These are phyloP conservation scores for Morpho helenor DNA, from an alignment of 2,888 invertebrate species.

Conservation along the genomic window DNA sequence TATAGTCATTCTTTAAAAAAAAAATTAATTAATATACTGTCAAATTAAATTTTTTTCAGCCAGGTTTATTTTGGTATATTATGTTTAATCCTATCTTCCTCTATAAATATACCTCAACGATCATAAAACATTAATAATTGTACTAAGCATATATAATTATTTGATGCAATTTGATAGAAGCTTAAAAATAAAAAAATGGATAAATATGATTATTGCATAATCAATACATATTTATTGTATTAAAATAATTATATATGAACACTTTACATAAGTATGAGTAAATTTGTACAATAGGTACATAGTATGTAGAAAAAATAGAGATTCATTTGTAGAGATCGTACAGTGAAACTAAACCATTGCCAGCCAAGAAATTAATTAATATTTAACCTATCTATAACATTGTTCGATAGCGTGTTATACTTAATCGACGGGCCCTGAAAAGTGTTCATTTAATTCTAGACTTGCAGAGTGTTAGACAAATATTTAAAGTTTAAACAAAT, in stretches of 20 bases:
- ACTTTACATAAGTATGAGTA: slow-evolving; percentile 70
- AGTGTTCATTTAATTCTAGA: slow-evolving; percentile 2
- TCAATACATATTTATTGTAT: slow-evolving; percentile 28
- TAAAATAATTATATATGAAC: slow-evolving; percentile 60
- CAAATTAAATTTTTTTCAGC: slow-evolving; percentile 1
- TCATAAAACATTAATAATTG: slow-evolving; percentile 31
- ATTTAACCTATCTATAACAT: slow-evolving; percentile 7
- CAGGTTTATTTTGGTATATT: no score
- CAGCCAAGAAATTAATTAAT: slow-evolving; percentile 31
- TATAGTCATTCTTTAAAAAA: no score
- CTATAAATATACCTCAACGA: no score
- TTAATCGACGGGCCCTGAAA: neutral
- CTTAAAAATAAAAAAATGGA: slow-evolving; percentile 20
- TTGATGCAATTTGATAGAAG: slow-evolving; percentile 21
- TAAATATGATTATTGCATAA: slow-evolving; percentile 20
- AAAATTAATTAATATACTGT: neutral
- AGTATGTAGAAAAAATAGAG: slow-evolving; percentile 79
- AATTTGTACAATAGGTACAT: slow-evolving; percentile 73
- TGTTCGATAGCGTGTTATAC: neutral
- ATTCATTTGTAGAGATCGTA: slow-evolving; percentile 75
- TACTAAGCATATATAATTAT: slow-evolving; percentile 33
- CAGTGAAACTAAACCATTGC: slow-evolving; percentile 76
- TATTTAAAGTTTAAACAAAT: neutral
- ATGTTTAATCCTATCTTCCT: no score
- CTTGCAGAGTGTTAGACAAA: neutral